These are phyloP conservation scores for Orthonyx spaldingii DNA, from an alignment of 2,113 vertebrate genomes.

Conservation along the genomic window DNA sequence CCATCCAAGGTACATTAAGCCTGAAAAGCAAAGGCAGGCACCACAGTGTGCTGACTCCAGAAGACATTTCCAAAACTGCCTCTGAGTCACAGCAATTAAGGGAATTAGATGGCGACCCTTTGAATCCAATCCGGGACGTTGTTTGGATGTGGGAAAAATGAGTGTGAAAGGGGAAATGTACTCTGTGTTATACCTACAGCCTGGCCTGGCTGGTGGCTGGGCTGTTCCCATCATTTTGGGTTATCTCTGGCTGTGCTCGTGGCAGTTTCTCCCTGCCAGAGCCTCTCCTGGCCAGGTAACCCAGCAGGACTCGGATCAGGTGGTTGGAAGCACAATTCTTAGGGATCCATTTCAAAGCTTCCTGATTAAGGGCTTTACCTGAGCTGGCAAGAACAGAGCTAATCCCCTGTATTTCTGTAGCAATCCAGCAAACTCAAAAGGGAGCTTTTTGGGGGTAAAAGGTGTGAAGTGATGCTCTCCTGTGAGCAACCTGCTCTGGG, in stretches of 20 bases:
- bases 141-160: background rate
- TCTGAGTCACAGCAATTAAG: background rate
- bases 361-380: background rate
- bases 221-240: background rate
- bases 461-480: background rate
- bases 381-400: background rate
- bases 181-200: background rate
- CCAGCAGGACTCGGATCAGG: background rate
- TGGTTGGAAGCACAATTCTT: background rate
- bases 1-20: background rate
- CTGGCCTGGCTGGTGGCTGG: background rate
- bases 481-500: background rate
- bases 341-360: background rate
- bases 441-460: background rate
- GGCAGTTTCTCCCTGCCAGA: background rate
- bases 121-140: background rate
- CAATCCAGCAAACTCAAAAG: background rate
- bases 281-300: background rate
- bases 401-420: background rate
- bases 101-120: background rate
- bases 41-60: background rate
- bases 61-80: background rate
- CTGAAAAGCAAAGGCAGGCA: background rate
- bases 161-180: background rate
- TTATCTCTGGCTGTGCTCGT: fast-evolving